Base-by-base conservation (phyloP, 1,140 invertebrate genomes). In the Atopsyche davidsoni region DNA sequence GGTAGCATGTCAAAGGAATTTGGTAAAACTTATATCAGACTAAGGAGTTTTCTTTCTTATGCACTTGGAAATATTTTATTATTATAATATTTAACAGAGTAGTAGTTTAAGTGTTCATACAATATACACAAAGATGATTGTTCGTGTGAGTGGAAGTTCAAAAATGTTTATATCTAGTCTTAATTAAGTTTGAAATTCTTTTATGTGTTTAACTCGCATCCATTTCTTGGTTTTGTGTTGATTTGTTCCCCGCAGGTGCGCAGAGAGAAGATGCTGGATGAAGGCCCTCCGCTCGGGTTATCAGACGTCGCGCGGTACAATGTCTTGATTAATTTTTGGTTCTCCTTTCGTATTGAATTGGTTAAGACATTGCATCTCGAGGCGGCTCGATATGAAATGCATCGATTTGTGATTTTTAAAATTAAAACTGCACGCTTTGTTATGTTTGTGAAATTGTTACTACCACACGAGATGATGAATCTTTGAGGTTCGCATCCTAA, bases 341-440 rank as follows among this genome's bases (percentile, higher is more conserved):
- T 51, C 42, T 51, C 11, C 18, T 51, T 47, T 31, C 34, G 42
- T 53, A 51, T 36, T 68, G 69, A 72, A 69, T 73, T 73, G 71
- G 71, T 73, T 73, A 73, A 73, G 70, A 73, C 72, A 73, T 73
- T 73, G 71, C 71, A 73, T 70, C 70, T 66, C 65, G 62, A 49
- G 64, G 41, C 18, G 11, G 17, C 18, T 41, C 38, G 40, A 43
- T 6, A n/a, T 18, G 11, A 21, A 23, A 28, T 40, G 46, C 46
- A 48, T 28, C 46, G 46, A 18, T 25, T 40, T 35, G 7, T 36
- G 9, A 7, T 14, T 6, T n/a, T 9, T 38, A 7, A 16, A 6
- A 38, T 38, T n/a, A 38, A 38, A 38, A 38, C 16, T n/a, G 16
- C 6, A 38, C 14, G 16, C 14, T 28, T 28, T 28, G 25, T 7